Conservation (phyloP, 2,113 vertebrate genomes). For the Hippolais icterina region DNA sequence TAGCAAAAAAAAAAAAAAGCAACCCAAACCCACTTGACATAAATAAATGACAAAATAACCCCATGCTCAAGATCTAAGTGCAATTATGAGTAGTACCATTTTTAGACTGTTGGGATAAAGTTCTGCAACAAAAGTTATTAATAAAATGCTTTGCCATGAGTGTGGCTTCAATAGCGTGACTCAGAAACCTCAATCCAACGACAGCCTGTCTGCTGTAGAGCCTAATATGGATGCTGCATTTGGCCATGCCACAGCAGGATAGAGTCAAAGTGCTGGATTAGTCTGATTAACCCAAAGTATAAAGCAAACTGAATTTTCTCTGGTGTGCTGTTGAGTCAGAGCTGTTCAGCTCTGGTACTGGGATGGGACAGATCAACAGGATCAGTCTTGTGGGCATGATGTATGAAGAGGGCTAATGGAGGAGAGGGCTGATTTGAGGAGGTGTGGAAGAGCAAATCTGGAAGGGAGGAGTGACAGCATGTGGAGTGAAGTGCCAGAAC, state of each 20-base stretch:
- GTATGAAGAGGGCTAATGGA: not conserved
- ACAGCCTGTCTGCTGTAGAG: not conserved
- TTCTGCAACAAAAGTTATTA: conserved; percentile 32
- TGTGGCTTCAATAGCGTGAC: not conserved
- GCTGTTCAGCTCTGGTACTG: not conserved
- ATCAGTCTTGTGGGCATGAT: accelerated
- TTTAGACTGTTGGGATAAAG: conserved; percentile 25
- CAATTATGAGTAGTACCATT: not conserved
- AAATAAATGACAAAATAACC: not conserved
- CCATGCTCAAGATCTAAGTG: not conserved
- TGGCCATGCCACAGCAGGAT: not conserved
- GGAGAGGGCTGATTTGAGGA: not conserved
- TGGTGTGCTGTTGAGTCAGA: not conserved
- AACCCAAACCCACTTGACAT: not conserved
- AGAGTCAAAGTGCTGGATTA: not conserved
- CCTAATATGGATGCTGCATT: not conserved
- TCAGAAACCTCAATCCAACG: not conserved
- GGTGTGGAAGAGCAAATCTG: not conserved
- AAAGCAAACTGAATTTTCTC: not conserved
- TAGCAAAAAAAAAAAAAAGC: not conserved
- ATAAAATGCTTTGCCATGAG: not conserved
- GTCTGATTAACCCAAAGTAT: not conserved
- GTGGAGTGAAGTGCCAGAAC: not conserved
- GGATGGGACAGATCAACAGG: not conserved
- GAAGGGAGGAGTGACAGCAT: not conserved